A percentile compares a stretch with the other conserved stretches of the same genome.
Conservation (phyloP, 2,113 vertebrate species). For the Trematocara nigrifrons region DNA sequence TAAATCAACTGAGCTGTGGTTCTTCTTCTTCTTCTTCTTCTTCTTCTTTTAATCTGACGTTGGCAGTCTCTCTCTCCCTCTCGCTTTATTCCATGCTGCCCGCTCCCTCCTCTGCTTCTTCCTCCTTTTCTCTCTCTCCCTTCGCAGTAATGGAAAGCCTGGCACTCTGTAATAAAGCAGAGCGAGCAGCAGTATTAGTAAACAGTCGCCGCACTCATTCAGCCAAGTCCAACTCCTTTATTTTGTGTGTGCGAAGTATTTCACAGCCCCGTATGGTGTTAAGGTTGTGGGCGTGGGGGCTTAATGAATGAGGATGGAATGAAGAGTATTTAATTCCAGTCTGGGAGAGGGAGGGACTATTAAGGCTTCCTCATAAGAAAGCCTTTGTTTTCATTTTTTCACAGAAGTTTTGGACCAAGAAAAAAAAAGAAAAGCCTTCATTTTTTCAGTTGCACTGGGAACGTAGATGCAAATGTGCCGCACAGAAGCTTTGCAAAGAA, state of each 20-base stretch:
- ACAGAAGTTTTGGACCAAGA: conserved; percentile 11
- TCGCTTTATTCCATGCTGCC: background rate
- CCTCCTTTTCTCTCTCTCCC: background rate
- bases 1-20: conserved; percentile 56
- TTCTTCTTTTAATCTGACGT: conserved; percentile 48
- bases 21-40: background rate
- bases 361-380: conserved; percentile 50
- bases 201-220: conserved; percentile 55
- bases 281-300: conserved; percentile 17
- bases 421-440: conserved; percentile 12
- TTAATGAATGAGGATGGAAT: conserved; percentile 58
- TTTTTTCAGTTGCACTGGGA: conserved; percentile 9
- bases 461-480: conserved; percentile 51
- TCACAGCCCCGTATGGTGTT: conserved; percentile 1
- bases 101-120: background rate
- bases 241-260: conserved; percentile 18
- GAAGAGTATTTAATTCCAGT: conserved; percentile 57
- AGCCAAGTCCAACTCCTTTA: conserved; percentile 50
- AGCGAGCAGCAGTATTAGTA: conserved; percentile 58
- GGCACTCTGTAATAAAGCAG: conserved; percentile 54
- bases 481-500: conserved; percentile 27
- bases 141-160: conserved; percentile 48
- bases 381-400: conserved; percentile 55
- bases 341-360: conserved; percentile 31
- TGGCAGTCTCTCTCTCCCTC: conserved; percentile 2